Percentiles rank a stretch among this genome's conserved stretches.
phyloP scores from a whole-genome alignment of 2,888 invertebrate species.

The Scaptomyza caliginosa region DNA sequence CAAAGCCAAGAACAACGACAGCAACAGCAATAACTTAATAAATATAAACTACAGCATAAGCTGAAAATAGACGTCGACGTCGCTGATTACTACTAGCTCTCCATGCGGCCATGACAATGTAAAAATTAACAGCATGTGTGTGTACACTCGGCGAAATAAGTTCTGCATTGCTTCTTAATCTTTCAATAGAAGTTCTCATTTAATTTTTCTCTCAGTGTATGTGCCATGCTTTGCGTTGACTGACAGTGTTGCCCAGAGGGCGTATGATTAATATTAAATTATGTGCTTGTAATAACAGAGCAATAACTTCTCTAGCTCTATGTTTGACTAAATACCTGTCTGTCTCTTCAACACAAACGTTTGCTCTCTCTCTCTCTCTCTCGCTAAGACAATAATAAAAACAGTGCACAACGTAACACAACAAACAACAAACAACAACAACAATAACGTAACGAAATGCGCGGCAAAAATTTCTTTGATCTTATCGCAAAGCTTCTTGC shows the following conservation, averaged over 20 bases:
- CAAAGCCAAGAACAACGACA: conserved; percentile 72
- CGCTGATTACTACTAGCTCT: conserved; percentile 70
- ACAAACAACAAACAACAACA: conserved; percentile 47
- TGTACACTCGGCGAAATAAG: too few species aligned
- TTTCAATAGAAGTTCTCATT: too few species aligned
- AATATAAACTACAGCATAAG: conserved; percentile 9
- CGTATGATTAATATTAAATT: conserved; percentile 71
- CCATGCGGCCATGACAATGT: conserved; percentile 73
- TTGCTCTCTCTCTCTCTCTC: conserved; percentile 5
- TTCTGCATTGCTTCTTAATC: too few species aligned
- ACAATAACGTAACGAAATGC: conserved; percentile 75
- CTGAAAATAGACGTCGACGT: conserved; percentile 15
- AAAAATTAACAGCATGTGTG: conserved; percentile 53
- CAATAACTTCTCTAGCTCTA: conserved; percentile 41
- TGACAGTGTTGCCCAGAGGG: conserved; percentile 48
- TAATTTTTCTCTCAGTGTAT: background rate
- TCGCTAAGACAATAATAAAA: conserved; percentile 27
- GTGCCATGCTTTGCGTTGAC: conserved; percentile 4
- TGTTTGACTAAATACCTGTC: conserved; percentile 69
- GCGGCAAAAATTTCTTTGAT: conserved; percentile 84
- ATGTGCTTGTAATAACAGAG: conserved; percentile 35
- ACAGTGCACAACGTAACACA: conserved; percentile 42
- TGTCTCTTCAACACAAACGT: conserved; percentile 10
- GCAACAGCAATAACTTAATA: conserved; percentile 10
- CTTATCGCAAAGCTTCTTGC: conserved; percentile 84